phyloP scores from a whole-genome alignment of 2,888 invertebrate genomes.

The Eulithis testata region DNA sequence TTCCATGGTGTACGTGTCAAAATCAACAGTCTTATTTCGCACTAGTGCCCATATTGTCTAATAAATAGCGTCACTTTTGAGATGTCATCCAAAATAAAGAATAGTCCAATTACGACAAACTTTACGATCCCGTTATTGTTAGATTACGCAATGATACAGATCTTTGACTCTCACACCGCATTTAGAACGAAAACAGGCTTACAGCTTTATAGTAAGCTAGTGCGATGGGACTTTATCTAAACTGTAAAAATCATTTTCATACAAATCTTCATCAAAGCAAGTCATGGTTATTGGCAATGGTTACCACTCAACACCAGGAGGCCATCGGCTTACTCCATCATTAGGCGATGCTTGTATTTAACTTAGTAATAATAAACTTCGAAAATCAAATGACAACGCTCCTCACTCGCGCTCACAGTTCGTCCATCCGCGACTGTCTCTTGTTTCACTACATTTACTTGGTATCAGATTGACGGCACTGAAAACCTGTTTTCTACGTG shows the following conservation, averaged over 20 bases:
- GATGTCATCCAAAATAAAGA: constrained; percentile 23
- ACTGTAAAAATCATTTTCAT: too few species aligned
- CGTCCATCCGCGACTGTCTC: too few species aligned
- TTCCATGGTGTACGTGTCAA: too few species aligned
- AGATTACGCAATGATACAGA: constrained; percentile 34
- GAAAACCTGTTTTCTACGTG: constrained; percentile 11
- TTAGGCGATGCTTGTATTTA: too few species aligned
- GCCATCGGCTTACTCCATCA: too few species aligned
- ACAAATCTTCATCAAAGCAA: too few species aligned
- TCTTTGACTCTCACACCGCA: constrained; percentile 28
- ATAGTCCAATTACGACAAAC: constrained; percentile 25
- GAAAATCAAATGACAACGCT: too few species aligned
- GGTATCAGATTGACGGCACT: not conserved
- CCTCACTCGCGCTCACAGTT: too few species aligned
- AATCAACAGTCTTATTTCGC: not conserved
- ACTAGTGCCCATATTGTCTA: constrained; percentile 1
- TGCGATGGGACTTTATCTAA: too few species aligned
- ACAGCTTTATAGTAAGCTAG: not conserved
- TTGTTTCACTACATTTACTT: not conserved
- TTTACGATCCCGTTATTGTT: constrained; percentile 29
- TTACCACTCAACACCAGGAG: too few species aligned
- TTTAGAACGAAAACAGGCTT: constrained; percentile 8
- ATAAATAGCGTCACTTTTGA: constrained; percentile 11
- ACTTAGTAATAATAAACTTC: too few species aligned
- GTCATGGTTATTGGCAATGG: too few species aligned